Percentiles rank a stretch among this genome's conserved stretches.
Evolutionary conservation across 2,888 invertebrate species (phyloP).

Genomic region (Melanostoma mellinum): DNA sequence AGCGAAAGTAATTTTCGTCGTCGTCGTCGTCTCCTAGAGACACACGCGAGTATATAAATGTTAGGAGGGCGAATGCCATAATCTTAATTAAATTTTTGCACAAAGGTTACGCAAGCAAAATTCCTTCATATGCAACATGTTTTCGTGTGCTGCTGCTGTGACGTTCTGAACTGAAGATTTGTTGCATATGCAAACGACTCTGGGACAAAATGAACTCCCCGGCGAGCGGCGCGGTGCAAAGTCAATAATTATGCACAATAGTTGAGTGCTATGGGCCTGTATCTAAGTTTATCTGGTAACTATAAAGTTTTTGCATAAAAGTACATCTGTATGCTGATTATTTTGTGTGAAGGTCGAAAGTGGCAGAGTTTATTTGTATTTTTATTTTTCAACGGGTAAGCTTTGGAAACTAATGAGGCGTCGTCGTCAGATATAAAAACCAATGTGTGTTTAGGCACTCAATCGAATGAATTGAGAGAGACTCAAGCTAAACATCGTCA

Average conservation of each 20-base stretch:
- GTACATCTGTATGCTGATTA: constrained; percentile 18
- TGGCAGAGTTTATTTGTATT: constrained; percentile 3
- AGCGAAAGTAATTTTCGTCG: constrained; percentile 53
- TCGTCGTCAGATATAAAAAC: constrained; percentile 16
- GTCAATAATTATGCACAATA: constrained; percentile 39
- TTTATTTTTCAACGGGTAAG: background rate
- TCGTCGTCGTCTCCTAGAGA: background rate
- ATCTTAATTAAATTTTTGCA: constrained; percentile 39
- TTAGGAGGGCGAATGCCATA: constrained; percentile 21
- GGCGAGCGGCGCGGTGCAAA: background rate
- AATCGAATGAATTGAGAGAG: constrained; percentile 36
- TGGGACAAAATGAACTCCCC: background rate
- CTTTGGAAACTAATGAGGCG: constrained; percentile 34
- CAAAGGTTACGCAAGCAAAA: constrained; percentile 35
- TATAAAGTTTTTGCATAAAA: constrained; percentile 3
- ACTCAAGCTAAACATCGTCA: constrained; percentile 37
- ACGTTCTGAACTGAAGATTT: background rate
- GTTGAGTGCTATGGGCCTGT: constrained; percentile 18
- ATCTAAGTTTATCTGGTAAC: background rate
- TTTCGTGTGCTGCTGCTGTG: background rate
- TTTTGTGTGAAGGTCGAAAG: constrained; percentile 38
- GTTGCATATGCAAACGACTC: constrained; percentile 24
- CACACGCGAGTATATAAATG: background rate
- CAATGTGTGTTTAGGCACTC: background rate
- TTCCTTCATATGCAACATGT: constrained; percentile 44